Percentiles rank a stretch among this genome's conserved stretches.
Conservation (phyloP, 2,888 invertebrate genomes). For the Phorcus lineatus region DNA sequence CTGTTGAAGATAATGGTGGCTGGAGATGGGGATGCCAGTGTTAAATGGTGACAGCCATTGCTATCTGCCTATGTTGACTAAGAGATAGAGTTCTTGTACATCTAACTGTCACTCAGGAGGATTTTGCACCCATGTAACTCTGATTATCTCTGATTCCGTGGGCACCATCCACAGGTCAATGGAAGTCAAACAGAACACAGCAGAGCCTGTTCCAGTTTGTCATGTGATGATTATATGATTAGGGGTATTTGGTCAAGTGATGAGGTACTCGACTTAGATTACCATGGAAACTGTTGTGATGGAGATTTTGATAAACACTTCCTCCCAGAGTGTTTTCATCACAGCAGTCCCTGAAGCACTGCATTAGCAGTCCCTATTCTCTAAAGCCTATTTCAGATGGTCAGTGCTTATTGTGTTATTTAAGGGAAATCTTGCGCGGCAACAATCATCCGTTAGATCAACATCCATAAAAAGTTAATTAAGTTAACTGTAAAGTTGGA, state of each 20-base stretch:
- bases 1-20: neutral
- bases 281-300: constrained; percentile 9
- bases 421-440: too few species aligned
- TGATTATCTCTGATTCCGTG: too few species aligned
- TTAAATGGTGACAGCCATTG: neutral
- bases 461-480: too few species aligned
- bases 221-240: constrained; percentile 18
- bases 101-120: too few species aligned
- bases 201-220: neutral
- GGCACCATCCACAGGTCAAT: neutral
- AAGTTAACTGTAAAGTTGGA: too few species aligned
- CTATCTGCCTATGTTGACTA: neutral
- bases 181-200: neutral
- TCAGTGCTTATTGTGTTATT: too few species aligned
- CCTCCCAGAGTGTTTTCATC: neutral
- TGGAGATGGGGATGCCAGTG: neutral
- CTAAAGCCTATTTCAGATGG: too few species aligned
- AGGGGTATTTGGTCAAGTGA: constrained; percentile 15
- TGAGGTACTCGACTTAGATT: neutral
- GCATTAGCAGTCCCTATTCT: too few species aligned
- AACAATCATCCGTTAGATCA: too few species aligned
- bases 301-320: neutral
- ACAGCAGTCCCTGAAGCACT: neutral
- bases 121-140: too few species aligned
- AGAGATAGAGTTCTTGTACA: too few species aligned